phyloP scores from a whole-genome alignment of 2,888 invertebrate species.

The Caenorhabditis japonica region DNA sequence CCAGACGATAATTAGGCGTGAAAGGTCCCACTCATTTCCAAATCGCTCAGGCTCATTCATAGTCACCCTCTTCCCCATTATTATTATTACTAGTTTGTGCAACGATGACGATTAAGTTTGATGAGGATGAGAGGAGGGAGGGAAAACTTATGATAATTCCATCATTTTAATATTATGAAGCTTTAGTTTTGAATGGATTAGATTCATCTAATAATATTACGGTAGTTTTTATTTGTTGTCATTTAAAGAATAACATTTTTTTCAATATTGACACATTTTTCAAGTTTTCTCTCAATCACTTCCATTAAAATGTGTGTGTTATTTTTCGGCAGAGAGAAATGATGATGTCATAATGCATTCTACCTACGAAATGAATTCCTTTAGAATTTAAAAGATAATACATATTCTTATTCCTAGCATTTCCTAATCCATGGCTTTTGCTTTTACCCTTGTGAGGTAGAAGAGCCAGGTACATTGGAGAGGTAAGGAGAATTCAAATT shows the following conservation, averaged over 20 bases:
- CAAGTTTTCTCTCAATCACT: no score
- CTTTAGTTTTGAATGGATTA: constrained; percentile 28
- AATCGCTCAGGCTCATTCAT: no score
- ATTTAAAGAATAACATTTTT: neutral
- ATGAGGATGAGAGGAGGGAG: constrained; percentile 1
- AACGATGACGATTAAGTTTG: constrained; percentile 47
- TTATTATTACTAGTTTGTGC: constrained; percentile 33
- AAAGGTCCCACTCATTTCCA: no score
- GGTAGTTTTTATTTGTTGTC: neutral
- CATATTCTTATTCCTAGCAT: no score
- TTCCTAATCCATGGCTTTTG: no score
- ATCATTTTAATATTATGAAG: constrained; percentile 40
- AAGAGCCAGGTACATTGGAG: neutral
- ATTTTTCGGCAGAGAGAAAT: constrained; percentile 6
- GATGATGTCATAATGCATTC: no score
- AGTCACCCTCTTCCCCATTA: constrained; percentile 3
- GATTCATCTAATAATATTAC: constrained; percentile 22
- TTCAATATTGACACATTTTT: neutral
- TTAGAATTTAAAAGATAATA: no score
- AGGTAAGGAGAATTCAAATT: constrained; percentile 19
- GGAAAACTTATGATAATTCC: constrained; percentile 45
- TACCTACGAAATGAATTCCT: no score
- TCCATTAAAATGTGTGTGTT: no score
- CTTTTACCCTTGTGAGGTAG: constrained; percentile 13
- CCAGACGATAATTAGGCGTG: no score